Evolutionary conservation across 1,140 invertebrate genomes (phyloP), one percentile per base, ranked within the genome.

Genomic region (Anastatus disparis): DNA sequence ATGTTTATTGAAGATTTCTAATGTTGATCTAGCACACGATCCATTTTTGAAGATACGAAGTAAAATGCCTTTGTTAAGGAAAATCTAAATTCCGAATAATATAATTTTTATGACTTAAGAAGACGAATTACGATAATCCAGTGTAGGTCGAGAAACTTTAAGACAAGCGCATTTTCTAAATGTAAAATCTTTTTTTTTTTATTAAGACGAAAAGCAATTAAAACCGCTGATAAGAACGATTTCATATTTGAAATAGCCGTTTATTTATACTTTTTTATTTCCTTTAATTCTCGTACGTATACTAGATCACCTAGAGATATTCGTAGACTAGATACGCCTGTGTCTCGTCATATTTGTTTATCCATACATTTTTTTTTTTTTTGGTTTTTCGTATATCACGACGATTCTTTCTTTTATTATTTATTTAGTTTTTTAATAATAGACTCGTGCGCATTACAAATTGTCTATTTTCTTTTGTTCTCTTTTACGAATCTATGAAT

Each of bases 181-280:
- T n/a, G n/a, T n/a, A n/a, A n/a, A n/a, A n/a, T n/a, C n/a, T n/a
- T n/a, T n/a, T n/a, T n/a, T n/a, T n/a, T n/a, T n/a, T n/a, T n/a
- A n/a, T n/a, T n/a, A n/a, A n/a, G n/a, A n/a, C n/a, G n/a, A n/a
- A n/a, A n/a, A n/a, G n/a, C n/a, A n/a, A n/a, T n/a, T n/a, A n/a
- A n/a, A 48, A 24, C 20, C 24, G 17, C 17, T 35, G 59, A 63
- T 70, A 70, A 64, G 68, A 63, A 48, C 40, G 52, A 56, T 63
- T 70, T 38, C 15, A 6, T 26, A 42, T 48, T 48, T 29, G 40
- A 64, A 64, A 27, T 48, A 48, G 52, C n/a, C 22, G 44, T 62
- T 29, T 46, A 46, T 35, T 50, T 62, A 4, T 22, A 12, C 22
- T 38, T 20, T 17, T 29, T 46, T 26, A 24, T 20, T 17, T 24